Conservation (phyloP, 2,888 invertebrate genomes). For the Pseudococcus jackbeardsleyi region DNA sequence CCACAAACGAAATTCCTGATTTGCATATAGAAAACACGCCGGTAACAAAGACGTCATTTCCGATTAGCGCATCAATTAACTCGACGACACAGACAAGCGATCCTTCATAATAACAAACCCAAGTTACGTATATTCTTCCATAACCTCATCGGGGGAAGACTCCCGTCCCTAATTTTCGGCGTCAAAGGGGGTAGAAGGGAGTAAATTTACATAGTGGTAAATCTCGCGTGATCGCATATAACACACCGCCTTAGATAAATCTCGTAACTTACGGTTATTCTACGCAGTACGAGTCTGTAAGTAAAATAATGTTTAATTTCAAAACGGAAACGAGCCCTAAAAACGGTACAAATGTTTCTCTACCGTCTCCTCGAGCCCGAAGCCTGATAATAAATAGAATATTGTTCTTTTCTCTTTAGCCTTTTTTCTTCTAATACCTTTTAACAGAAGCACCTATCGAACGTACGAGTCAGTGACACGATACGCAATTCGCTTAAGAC, state of each 20-base stretch:
- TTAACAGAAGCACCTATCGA: not conserved
- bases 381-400: conserved; percentile 12
- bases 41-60: conserved; percentile 28
- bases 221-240: conserved; percentile 2
- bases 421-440: not conserved
- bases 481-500: not conserved
- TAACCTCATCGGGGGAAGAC: not conserved
- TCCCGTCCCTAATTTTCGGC: not conserved
- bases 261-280: conserved; percentile 4
- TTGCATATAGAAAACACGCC: not conserved
- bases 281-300: not conserved
- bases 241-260: not conserved
- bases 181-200: too few relatives aligned
- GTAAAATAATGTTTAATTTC: conserved; percentile 19
- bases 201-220: not conserved
- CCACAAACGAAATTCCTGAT: not conserved
- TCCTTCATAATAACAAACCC: not conserved
- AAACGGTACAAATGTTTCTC: conserved; percentile 41
- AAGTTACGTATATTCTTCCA: not conserved
- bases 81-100: not conserved
- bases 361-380: not conserved
- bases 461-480: conserved; percentile 6
- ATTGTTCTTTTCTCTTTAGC: conserved; percentile 20
- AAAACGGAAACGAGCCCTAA: conserved; percentile 44
- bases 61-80: conserved; percentile 22